Conservation (phyloP, 2,113 vertebrate genomes). For the Sclerurus mexicanus region DNA sequence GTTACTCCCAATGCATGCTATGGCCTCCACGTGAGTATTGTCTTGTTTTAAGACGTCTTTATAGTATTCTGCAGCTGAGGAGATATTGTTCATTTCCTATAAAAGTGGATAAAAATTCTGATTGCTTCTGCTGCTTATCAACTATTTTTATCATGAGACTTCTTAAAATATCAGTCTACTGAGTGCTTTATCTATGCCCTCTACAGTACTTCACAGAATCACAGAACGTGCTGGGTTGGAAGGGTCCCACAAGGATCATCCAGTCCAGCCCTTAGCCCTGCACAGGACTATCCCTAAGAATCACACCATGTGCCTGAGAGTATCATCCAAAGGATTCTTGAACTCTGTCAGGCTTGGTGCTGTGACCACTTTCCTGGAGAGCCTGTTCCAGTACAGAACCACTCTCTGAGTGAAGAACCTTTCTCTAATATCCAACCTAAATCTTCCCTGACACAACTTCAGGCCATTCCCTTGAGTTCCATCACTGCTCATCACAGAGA, state of each 20-base stretch:
- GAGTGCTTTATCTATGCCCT: neutral
- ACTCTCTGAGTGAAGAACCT: neutral
- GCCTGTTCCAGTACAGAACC: neutral
- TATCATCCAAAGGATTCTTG: neutral
- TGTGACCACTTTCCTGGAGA: neutral
- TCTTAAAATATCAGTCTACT: neutral
- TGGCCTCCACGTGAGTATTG: conserved; percentile 94
- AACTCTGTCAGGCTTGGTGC: neutral
- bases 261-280: neutral
- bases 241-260: neutral
- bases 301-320: neutral
- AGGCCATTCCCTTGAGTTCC: neutral
- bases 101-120: neutral
- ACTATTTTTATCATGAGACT: neutral
- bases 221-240: neutral
- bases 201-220: neutral
- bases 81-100: conserved; percentile 93
- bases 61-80: conserved; percentile 90
- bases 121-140: conserved; percentile 9
- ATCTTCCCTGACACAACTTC: neutral
- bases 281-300: neutral
- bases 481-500: neutral
- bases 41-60: conserved; percentile 95
- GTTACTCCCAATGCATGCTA: conserved; percentile 95
- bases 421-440: neutral